Conservation (phyloP, 2,888 invertebrate species). For the Pandemis cinnamomeana region DNA sequence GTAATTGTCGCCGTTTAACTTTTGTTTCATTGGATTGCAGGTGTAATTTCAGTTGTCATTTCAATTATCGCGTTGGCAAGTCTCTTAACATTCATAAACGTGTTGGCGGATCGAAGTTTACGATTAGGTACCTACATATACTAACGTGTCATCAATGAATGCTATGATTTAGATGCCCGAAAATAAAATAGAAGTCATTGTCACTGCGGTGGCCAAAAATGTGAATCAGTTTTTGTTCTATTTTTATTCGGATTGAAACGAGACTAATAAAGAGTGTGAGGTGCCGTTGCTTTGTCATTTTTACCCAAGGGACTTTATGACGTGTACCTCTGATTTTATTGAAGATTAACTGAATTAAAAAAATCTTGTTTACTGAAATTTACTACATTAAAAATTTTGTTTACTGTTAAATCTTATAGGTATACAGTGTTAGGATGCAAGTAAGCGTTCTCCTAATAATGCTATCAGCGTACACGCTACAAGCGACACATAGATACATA, state of each 20-base stretch:
- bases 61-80: constrained; percentile 3
- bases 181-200: constrained; percentile 11
- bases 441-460: no score
- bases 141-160: constrained; percentile 24
- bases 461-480: no score
- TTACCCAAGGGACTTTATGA: background rate
- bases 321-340: no score
- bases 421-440: no score
- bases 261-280: background rate
- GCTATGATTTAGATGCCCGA: constrained; percentile 6
- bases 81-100: constrained; percentile 11
- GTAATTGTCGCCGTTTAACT: background rate
- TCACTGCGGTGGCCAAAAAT: constrained; percentile 1
- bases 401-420: no score
- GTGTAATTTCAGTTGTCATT: background rate
- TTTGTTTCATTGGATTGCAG: background rate
- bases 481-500: no score
- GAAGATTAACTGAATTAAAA: no score
- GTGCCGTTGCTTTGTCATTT: background rate
- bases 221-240: constrained; percentile 10
- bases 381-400: no score
- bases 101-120: background rate
- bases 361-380: no score
- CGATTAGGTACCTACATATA: background rate
- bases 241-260: background rate